Percentiles rank a stretch among this genome's conserved stretches.
phyloP scores from a whole-genome alignment of 2,888 invertebrate genomes.

The Arctia plantaginis region DNA sequence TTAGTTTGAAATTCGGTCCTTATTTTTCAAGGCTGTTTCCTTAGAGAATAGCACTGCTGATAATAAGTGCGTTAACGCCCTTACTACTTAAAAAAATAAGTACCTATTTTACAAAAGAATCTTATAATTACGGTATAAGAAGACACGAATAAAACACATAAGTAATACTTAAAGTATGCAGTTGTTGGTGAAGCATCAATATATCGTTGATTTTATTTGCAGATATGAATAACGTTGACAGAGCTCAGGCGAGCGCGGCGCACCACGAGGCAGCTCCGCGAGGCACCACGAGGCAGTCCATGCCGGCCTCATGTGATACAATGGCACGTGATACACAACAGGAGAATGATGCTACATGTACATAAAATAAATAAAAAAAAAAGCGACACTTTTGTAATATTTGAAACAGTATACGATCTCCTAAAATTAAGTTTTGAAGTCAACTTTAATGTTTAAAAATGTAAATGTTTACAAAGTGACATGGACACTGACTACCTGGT shows the following conservation, averaged over 20 bases:
- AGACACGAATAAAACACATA: slow-evolving; percentile 39
- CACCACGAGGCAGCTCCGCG: slow-evolving; percentile 34
- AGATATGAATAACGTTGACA: slow-evolving; percentile 81
- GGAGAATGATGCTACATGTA: slow-evolving; percentile 85
- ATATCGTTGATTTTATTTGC: slow-evolving; percentile 59
- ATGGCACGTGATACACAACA: slow-evolving; percentile 72
- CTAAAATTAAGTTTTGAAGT: slow-evolving; percentile 86
- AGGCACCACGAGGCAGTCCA: slow-evolving; percentile 46
- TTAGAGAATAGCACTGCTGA: no score
- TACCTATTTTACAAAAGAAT: background rate
- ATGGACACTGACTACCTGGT: slow-evolving; percentile 77
- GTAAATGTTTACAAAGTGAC: slow-evolving; percentile 80
- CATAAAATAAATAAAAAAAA: slow-evolving; percentile 67
- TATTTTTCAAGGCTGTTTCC: no score
- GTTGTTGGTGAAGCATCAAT: slow-evolving; percentile 34
- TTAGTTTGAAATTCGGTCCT: no score
- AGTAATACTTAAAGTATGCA: slow-evolving; percentile 46
- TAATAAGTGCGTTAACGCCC: no score
- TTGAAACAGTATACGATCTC: slow-evolving; percentile 87
- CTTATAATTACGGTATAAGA: background rate
- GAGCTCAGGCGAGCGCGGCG: slow-evolving; percentile 59
- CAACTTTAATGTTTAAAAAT: slow-evolving; percentile 83
- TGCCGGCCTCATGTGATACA: slow-evolving; percentile 48
- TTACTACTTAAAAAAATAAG: background rate
- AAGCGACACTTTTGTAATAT: slow-evolving; percentile 85